Base-by-base conservation (phyloP, 53 echinoderm and acorn worm species). In the Echinarachnius parma region DNA sequence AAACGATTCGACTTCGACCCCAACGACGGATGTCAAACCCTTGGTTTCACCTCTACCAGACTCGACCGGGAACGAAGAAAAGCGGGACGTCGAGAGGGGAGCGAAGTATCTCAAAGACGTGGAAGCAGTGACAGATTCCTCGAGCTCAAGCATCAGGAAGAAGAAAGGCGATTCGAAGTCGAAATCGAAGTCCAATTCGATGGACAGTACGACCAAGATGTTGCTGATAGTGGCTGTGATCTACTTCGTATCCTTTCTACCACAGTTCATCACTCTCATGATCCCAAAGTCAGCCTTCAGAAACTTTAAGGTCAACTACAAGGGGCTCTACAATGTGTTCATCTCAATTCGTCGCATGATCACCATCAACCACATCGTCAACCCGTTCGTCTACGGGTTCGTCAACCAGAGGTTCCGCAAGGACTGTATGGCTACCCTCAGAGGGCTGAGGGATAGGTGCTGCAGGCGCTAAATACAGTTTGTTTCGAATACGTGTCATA, bases 171-270 rank as follows among this genome's bases (percentile, higher is more conserved):
- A 9, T 11, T 39, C 42, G 42, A 50, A 50, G 19, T 11, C 71
- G 1, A 48, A 67, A 49, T 16, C 67, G 20, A 71, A 71, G 15
- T 35, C 53, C 9, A 21, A 3, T 4, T 71, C 71, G 16, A 71
- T 71, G 54, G 71, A 71, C 71, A 71, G 55, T 34, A 71, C 71
- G 20, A 71, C 71, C 4, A 71, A 71, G 55, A 71, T 71, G 71
- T 25, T 71, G 34, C 71, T 71, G 36, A 71, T 71, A 24, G 55
- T 71, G 22, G 54, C 71, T 10, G 39, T 71, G 3, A 32, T 71
- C 34, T 71, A 71, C 29, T 71, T 71, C 39, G 55, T 54, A 21
- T 71, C 72, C 14, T 72, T 39, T 4, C 15, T 56, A 4, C 71
- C 71, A 1, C 71, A 71, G 44, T 42, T 71, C 33, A 28, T 37